phyloP scores from a whole-genome alignment of 2,888 invertebrate genomes.

The Crematogaster levior region DNA sequence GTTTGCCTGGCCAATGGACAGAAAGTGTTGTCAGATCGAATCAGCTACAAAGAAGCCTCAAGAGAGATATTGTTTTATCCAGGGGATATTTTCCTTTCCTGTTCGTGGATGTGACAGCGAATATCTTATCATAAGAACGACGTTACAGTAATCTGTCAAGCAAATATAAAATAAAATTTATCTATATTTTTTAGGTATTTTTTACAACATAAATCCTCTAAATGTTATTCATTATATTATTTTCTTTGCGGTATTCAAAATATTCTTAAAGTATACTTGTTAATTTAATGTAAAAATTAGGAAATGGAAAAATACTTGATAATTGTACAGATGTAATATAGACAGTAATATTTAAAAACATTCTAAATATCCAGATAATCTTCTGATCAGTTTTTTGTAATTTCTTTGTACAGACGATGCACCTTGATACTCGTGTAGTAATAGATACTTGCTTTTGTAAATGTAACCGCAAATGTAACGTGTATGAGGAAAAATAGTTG shows the following conservation, averaged over 20 bases:
- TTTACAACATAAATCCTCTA: background rate
- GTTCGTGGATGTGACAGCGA: conserved; percentile 23
- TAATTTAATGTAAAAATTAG: background rate
- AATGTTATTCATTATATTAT: background rate
- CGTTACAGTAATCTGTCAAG: background rate
- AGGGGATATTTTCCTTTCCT: conserved; percentile 26
- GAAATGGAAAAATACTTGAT: background rate
- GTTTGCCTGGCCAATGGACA: conserved; percentile 61
- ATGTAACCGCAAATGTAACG: conserved; percentile 4
- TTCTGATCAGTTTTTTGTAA: background rate
- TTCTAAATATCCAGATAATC: background rate
- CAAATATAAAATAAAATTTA: background rate
- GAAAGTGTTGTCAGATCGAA: conserved; percentile 69
- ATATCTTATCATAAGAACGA: conserved; percentile 12
- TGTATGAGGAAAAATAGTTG: conserved; percentile 12
- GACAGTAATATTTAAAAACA: background rate
- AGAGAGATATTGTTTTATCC: conserved; percentile 54
- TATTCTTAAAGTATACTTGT: background rate
- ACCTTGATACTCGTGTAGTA: background rate
- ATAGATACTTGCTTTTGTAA: conserved; percentile 27
- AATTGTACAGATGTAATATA: background rate
- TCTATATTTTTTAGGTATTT: background rate
- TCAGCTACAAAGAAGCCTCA: conserved; percentile 54
- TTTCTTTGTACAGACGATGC: background rate
- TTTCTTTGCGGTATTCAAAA: background rate